Evolutionary conservation across 1,140 invertebrate genomes (phyloP), one percentile per base, ranked within the genome.

Genomic region (Hyles euphorbiae): DNA sequence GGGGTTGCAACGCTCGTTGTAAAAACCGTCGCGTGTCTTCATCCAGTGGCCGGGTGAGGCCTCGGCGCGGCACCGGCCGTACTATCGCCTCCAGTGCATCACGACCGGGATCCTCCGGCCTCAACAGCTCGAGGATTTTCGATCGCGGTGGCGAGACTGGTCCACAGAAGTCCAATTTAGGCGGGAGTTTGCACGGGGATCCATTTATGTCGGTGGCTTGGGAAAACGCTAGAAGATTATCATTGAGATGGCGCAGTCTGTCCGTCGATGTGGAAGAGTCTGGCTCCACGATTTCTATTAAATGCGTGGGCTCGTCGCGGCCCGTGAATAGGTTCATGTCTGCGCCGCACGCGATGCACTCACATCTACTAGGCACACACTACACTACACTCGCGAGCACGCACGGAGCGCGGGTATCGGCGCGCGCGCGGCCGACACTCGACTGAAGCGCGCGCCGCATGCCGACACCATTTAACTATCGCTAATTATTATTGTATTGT

Each of bases 61-160:
- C 81, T 6, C 85, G 71, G 5, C 85, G 68, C 6, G 78, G 74
- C 3, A 69, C 58, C 2, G 86, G 82, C 59, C 77, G 64, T n/a
- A 89, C 83, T 53, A 89, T 89, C 4, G 77, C 84, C 62, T 85
- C 83, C 49, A 89, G 67, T 5, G 80, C 73, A 5, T 86, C 83
- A 5, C 78, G 73, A 0, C 78, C 86, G 0, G 81, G 81, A 46
- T 87, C 80, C 12, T 81, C 76, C 0, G 83, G 79, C 11, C 79
- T 58, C n/a, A 90, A 72, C 3, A 90, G 70, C 55, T 86, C 74
- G 43, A 89, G 68, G 48, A 90, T 87, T 60, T 75, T 82, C 6
- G 78, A 65, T 52, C 86, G 68, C 1, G 83, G 74, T 1, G 85
- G 78, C 3, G 82, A 84, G 34, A 81, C 65, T 7, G 73, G 64